These are phyloP conservation scores for Glossophaga mutica DNA, from an alignment of 2,797 vertebrate species.

Conservation along the genomic window DNA sequence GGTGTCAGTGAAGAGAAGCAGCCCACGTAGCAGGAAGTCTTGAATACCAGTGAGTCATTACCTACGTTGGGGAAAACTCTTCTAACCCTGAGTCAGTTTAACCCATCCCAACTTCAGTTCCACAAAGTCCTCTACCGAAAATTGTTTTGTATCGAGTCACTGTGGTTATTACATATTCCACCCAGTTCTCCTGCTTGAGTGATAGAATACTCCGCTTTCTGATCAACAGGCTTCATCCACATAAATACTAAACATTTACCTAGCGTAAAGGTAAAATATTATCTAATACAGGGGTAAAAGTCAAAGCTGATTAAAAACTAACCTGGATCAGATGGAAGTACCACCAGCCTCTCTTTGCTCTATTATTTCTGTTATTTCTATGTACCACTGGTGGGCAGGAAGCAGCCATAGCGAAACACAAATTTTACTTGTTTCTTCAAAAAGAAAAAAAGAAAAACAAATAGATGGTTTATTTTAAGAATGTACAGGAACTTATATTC, in stretches of 20 bases:
- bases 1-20: neutral
- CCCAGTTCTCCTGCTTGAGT: neutral
- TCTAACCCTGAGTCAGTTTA: neutral
- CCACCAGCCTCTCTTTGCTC: neutral
- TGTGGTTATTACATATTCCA: constrained; percentile 2
- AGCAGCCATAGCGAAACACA: constrained; percentile 59
- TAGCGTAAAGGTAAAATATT: constrained; percentile 41
- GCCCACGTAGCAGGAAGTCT: neutral
- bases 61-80: neutral
- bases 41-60: neutral
- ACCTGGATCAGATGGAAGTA: neutral
- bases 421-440: constrained; percentile 58
- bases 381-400: constrained; percentile 42
- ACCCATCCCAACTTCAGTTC: constrained; percentile 2
- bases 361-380: neutral
- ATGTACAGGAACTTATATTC: constrained; percentile 72
- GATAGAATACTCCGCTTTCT: constrained; percentile 25
- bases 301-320: constrained; percentile 46
- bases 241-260: constrained; percentile 36
- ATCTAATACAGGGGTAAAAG: neutral
- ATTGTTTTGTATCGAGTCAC: neutral
- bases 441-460: constrained; percentile 60
- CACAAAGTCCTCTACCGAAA: neutral
- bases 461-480: constrained; percentile 68
- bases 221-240: constrained; percentile 23